Conservation (phyloP, 2,888 invertebrate species). For the Eumacrocentrus americanus region DNA sequence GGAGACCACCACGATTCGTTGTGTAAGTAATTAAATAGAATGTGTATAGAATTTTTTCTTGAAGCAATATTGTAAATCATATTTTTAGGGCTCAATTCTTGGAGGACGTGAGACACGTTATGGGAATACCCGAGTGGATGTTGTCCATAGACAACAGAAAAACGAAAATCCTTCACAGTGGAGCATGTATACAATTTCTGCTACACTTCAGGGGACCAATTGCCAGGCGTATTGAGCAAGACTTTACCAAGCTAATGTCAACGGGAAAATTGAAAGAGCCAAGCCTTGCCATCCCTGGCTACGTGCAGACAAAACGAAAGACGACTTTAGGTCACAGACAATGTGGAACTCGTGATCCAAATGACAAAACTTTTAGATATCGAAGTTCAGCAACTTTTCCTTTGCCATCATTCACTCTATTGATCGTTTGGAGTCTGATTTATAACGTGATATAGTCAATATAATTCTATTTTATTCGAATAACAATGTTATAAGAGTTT, state of each 20-base stretch:
- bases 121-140: conserved; percentile 92
- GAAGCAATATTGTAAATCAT: background rate
- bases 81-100: conserved; percentile 79
- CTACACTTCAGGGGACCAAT: conserved; percentile 86
- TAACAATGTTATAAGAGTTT: conserved; percentile 49
- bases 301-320: conserved; percentile 73
- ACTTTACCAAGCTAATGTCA: conserved; percentile 77
- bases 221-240: conserved; percentile 79
- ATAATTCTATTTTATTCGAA: conserved; percentile 50
- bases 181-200: conserved; percentile 82
- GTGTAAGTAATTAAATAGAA: conserved; percentile 67
- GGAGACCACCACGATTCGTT: conserved; percentile 86
- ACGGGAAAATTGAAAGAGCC: conserved; percentile 78
- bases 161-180: conserved; percentile 77
- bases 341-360: conserved; percentile 78
- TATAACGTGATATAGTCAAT: conserved; percentile 39
- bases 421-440: conserved; percentile 8
- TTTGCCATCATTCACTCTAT: background rate
- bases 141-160: conserved; percentile 81
- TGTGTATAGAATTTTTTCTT: background rate
- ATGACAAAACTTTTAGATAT: conserved; percentile 66
- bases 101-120: conserved; percentile 76
- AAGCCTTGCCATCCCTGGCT: conserved; percentile 80
- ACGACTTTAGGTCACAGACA: conserved; percentile 74
- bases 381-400: background rate